Base-by-base conservation (phyloP, 2,888 invertebrate species). In the Chesias legatella region DNA sequence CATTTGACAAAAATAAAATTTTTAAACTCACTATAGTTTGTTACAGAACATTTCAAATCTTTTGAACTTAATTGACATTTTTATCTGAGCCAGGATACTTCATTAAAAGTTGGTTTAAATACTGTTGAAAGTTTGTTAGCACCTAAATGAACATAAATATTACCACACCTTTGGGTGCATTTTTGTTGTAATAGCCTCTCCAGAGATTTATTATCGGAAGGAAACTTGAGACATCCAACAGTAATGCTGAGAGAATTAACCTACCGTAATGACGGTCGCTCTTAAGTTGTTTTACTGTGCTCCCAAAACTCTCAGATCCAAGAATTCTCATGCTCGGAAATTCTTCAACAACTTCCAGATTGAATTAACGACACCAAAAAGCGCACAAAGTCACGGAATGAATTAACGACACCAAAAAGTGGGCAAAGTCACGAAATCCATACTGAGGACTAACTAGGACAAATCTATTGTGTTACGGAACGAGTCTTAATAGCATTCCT, bases 401-500 rank as follows among this genome's bases (percentile, higher is more conserved):
- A n/a, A n/a, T n/a, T n/a, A n/a, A n/a, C n/a, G 72, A 73, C 71
- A 68, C 66, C 64, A 72, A 81, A 79, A 80, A 82, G 73, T 69
- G 67, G 67, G 73, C 58, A 56, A 58, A 64, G 66, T 71, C 71
- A 73, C 62, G 68, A 56, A 63, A 71, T 71, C 69, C 61, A 65
- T 57, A 64, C 63, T 63, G 61, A 71, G 48, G 77, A 78, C 74
- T 74, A 80, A 75, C 75, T 63, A 40, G 68, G 67, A 67, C 69
- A 64, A 71, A 73, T 76, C 72, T 73, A 67, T 74, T 72, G 72
- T 73, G 63, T 63, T 60, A 62, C 59, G 45, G 62, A 66, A 62
- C 59, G 59, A 60, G 56, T 58, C 62, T 62, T 61, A 60, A 72
- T 67, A 67, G 56, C 75, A 80, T 80, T 80, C 79, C 66, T 71